Evolutionary conservation across 2,113 vertebrate genomes (phyloP).

Genomic region (Corynorhinus townsendii): DNA sequence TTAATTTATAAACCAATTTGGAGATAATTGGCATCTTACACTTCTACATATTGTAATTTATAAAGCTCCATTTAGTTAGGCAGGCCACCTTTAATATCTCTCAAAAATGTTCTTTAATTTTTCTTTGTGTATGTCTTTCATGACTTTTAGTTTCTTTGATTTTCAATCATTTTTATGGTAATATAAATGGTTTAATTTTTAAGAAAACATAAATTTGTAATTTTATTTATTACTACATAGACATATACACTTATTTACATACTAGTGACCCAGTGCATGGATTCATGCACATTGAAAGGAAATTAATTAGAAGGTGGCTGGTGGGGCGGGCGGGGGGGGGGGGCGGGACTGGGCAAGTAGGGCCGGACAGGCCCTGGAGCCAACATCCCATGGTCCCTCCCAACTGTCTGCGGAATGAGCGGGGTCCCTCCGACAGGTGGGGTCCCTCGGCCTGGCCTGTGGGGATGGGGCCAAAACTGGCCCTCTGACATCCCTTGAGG

Average conservation of each 20-base stretch:
- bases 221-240: background rate
- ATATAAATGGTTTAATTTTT: background rate
- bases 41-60: background rate
- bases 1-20: slow-evolving; percentile 14
- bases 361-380: too few relatives aligned
- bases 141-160: background rate
- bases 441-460: too few relatives aligned
- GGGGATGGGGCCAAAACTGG: too few relatives aligned
- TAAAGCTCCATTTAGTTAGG: background rate
- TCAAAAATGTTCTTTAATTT: background rate
- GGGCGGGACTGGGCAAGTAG: too few relatives aligned
- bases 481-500: too few relatives aligned
- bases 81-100: background rate
- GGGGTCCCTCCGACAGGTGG: too few relatives aligned
- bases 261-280: too few relatives aligned
- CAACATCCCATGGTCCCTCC: too few relatives aligned
- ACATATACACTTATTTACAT: background rate
- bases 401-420: too few relatives aligned
- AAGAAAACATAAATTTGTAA: background rate
- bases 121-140: background rate
- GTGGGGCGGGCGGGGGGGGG: too few relatives aligned
- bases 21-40: background rate
- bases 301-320: too few relatives aligned
- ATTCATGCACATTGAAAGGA: too few relatives aligned
- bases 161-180: background rate